Conservation (phyloP, 2,113 vertebrate genomes). For the Megatriorchis doriae region DNA sequence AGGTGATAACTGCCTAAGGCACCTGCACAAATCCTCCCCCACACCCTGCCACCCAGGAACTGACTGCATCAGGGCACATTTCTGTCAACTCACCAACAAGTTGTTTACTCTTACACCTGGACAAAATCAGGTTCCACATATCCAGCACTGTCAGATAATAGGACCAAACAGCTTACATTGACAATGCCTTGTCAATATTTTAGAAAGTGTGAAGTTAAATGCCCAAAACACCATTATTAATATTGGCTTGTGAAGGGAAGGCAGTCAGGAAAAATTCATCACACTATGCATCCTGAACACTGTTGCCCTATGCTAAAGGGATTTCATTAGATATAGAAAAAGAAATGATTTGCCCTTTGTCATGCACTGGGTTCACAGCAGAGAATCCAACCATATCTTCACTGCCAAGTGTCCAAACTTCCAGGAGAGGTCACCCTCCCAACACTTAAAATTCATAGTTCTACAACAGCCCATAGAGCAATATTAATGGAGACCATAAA, state of each 20-base stretch:
- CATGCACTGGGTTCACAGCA: neutral
- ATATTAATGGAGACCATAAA: neutral
- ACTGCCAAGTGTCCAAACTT: neutral
- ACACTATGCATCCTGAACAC: neutral
- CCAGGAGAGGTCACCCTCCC: neutral
- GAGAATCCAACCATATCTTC: neutral
- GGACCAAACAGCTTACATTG: neutral
- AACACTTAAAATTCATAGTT: neutral
- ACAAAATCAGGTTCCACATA: neutral
- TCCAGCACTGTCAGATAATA: neutral
- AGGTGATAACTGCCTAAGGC: neutral
- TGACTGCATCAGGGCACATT: neutral
- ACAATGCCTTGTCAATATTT: neutral
- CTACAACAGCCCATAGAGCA: neutral
- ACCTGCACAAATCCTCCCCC: neutral
- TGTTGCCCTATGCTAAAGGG: neutral
- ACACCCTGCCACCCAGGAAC: neutral
- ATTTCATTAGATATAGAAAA: neutral
- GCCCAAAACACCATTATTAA: neutral
- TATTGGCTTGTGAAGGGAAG: neutral
- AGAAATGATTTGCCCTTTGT: neutral
- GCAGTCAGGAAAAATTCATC: neutral
- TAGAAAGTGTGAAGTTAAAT: neutral
- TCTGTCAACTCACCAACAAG: neutral
- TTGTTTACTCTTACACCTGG: neutral